These are phyloP conservation scores for Tanytarsus gracilentus DNA, from an alignment of 2,888 invertebrate genomes.

Conservation along the genomic window DNA sequence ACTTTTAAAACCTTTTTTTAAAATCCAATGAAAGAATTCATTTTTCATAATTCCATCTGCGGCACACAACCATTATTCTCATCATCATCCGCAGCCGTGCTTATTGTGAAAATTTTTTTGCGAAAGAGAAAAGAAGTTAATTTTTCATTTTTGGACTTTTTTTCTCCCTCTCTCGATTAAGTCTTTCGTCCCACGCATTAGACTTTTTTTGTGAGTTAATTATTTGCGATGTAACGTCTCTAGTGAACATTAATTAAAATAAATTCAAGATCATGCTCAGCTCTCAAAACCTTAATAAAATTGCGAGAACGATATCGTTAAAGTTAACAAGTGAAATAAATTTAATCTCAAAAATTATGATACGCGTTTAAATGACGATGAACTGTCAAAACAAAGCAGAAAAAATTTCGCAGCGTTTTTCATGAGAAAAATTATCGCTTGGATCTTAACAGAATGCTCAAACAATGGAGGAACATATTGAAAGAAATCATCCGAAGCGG, in stretches of 20 bases:
- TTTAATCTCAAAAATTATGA: neutral
- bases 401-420: no score
- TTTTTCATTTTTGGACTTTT: neutral
- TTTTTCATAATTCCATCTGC: neutral
- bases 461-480: no score
- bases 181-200: neutral
- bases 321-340: neutral
- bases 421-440: neutral
- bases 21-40: neutral
- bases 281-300: no score
- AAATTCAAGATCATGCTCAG: no score
- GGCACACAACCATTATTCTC: neutral
- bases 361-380: neutral
- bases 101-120: neutral
- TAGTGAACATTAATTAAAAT: no score
- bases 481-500: neutral
- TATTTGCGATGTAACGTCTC: neutral
- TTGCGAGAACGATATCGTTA: neutral
- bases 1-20: neutral
- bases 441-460: neutral
- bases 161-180: no score
- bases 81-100: no score
- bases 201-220: no score
- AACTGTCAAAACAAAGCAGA: neutral
- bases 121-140: neutral